These are phyloP conservation scores for Halocaridina rubra DNA, from an alignment of 2,888 invertebrate species.

Conservation along the genomic window DNA sequence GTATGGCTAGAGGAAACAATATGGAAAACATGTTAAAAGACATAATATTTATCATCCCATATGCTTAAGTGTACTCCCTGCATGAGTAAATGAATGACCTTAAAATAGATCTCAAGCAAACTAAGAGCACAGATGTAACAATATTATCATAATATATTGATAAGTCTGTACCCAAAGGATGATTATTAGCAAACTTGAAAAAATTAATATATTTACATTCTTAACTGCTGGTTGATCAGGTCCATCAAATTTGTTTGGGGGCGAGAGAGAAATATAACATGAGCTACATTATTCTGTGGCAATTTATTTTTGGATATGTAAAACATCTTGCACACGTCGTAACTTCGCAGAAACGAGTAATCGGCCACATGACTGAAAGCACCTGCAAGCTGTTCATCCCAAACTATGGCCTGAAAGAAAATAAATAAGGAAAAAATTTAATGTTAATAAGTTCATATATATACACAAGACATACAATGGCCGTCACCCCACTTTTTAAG, in stretches of 20 bases:
- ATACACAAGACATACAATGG: too few relatives aligned
- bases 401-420: slow-evolving; percentile 77
- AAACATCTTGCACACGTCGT: slow-evolving; percentile 87
- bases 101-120: neutral
- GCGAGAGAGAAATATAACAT: slow-evolving; percentile 89
- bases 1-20: too few relatives aligned
- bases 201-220: slow-evolving; percentile 41
- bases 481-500: too few relatives aligned
- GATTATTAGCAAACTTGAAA: too few relatives aligned
- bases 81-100: neutral
- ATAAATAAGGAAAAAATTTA: too few relatives aligned
- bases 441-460: too few relatives aligned
- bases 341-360: slow-evolving; percentile 81
- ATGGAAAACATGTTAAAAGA: neutral
- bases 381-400: slow-evolving; percentile 89
- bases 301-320: slow-evolving; percentile 47
- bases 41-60: neutral
- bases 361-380: slow-evolving; percentile 88
- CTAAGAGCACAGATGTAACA: too few relatives aligned
- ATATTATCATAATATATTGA: too few relatives aligned
- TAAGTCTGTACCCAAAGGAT: too few relatives aligned
- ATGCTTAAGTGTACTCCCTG: neutral
- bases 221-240: slow-evolving; percentile 49
- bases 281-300: slow-evolving; percentile 74
- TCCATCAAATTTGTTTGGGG: slow-evolving; percentile 83